Conservation (phyloP, 1,140 invertebrate genomes). For the Cyclargus thomasi region DNA sequence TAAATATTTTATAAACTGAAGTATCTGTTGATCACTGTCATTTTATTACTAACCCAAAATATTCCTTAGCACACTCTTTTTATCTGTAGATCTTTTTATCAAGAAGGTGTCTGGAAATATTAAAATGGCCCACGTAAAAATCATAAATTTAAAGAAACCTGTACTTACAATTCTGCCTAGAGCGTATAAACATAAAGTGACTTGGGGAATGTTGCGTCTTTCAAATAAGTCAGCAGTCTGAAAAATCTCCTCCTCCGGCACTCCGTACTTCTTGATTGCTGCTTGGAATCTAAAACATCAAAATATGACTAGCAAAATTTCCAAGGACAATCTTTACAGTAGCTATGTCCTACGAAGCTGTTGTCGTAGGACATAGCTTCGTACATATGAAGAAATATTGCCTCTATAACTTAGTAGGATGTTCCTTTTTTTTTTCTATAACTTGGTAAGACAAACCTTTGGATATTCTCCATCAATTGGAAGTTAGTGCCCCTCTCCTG, state of each 20-base stretch:
- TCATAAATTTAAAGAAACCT: too few relatives aligned
- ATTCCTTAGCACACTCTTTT: too few relatives aligned
- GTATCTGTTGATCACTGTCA: too few relatives aligned
- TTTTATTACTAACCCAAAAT: too few relatives aligned
- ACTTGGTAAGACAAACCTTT: slow-evolving; percentile 76
- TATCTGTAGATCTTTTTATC: too few relatives aligned
- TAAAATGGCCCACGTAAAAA: too few relatives aligned
- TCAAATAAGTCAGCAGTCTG: slow-evolving; percentile 99
- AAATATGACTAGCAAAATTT: neutral
- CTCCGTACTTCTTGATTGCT: slow-evolving; percentile 93
- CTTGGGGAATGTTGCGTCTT: slow-evolving; percentile 96
- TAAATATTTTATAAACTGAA: neutral
- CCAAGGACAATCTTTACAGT: neutral
- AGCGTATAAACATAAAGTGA: slow-evolving; percentile 92
- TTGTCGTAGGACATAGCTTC: too few relatives aligned
- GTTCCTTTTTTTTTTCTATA: too few relatives aligned
- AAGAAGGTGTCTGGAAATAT: too few relatives aligned
- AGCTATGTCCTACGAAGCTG: too few relatives aligned
- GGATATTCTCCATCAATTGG: slow-evolving; percentile 98
- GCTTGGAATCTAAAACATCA: slow-evolving; percentile 87
- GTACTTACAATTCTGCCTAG: slow-evolving; percentile 91
- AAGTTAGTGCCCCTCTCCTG: slow-evolving; percentile 97
- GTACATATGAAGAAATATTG: too few relatives aligned
- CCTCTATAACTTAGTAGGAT: too few relatives aligned
- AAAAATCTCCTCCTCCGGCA: slow-evolving; percentile 98